Evolutionary conservation across 1,140 invertebrate species (phyloP), one percentile per base, ranked within the genome.

Genomic region (Pseudomyrmex pallidus): DNA sequence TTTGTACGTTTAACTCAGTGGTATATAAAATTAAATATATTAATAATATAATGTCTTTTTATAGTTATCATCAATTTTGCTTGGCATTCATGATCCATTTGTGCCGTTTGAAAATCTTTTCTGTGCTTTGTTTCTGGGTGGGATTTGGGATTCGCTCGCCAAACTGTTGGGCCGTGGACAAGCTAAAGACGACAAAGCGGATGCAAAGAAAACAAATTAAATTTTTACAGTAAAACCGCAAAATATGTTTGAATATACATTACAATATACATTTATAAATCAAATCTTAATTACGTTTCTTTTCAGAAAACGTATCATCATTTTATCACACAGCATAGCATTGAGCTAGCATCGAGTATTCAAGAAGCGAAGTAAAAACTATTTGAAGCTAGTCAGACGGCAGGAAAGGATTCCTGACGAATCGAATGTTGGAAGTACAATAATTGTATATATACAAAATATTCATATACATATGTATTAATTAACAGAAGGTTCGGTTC

Each of bases 21-120:
- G 35, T 35, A 5, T 35, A 5, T 35, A 35, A 35, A 54, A 44
- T 7, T 25, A 77, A 12, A 64, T 20, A 35, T 35, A 35, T 35
- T 35, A 35, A 20, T 50, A 54, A 57, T 20, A 59, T 35, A 52
- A 72, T 82, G 74, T 80, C 86, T 82, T 86, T 94, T 86, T 94
- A 93, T 93, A 97, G 96, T 93, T 99, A 35, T 99, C 98, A 9
- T 99, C 98, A 8, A 97, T 99, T 87, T 94, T 99, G 20, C 95
- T 99, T 78, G 98, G 99, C 76, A 99, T 99, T 90, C 98, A 99
- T 90, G 99, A 99, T 96, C 99, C 99, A 61, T 99, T 99, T 94
- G 96, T 99, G 85, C 99, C 99, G 61, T 99, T 99, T 92, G 99
- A 99, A 95, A 99, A 99, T 94, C 95, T 99, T 25, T 97, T 98